phyloP scores from a whole-genome alignment of 2,113 vertebrate species.

The Chaetodon auriga region DNA sequence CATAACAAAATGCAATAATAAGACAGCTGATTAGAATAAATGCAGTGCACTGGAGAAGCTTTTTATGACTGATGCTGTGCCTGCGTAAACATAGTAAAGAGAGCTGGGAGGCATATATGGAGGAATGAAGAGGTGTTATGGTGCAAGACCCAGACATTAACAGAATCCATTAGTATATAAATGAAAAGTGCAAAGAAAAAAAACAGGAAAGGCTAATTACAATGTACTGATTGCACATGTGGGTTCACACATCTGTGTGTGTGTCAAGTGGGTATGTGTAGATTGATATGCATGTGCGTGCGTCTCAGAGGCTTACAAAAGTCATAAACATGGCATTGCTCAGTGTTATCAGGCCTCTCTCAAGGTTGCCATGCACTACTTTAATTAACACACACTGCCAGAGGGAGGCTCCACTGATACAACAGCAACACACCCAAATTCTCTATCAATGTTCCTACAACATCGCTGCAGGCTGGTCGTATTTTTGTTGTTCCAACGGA shows the following conservation, averaged over 20 bases:
- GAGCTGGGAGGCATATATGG: slow-evolving; percentile 32
- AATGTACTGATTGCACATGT: slow-evolving; percentile 35
- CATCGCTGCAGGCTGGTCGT: slow-evolving; percentile 38
- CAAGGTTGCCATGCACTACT: slow-evolving; percentile 61
- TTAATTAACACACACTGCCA: slow-evolving; percentile 72
- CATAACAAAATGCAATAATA: slow-evolving; percentile 50
- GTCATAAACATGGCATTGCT: slow-evolving; percentile 45
- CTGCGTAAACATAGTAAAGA: slow-evolving; percentile 63
- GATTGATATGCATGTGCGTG: slow-evolving; percentile 35
- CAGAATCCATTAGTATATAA: slow-evolving; percentile 68
- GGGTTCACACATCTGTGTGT: slow-evolving; percentile 9
- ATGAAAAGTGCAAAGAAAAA: slow-evolving; percentile 52
- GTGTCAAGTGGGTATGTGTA: slow-evolving; percentile 35
- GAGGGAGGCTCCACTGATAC: slow-evolving; percentile 68
- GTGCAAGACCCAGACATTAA: slow-evolving; percentile 65
- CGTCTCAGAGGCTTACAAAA: slow-evolving; percentile 48
- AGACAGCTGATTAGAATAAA: slow-evolving; percentile 58
- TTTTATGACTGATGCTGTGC: slow-evolving; percentile 50
- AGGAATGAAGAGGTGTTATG: slow-evolving; percentile 45
- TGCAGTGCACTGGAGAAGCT: slow-evolving; percentile 34
- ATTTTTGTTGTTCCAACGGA: slow-evolving; percentile 40
- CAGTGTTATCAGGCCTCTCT: slow-evolving; percentile 58
- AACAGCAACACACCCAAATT: slow-evolving; percentile 42
- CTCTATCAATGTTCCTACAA: slow-evolving; percentile 54
- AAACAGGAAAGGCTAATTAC: slow-evolving; percentile 62